Base-by-base conservation (phyloP, 2,888 invertebrate species). In the Morpho deidamia region DNA sequence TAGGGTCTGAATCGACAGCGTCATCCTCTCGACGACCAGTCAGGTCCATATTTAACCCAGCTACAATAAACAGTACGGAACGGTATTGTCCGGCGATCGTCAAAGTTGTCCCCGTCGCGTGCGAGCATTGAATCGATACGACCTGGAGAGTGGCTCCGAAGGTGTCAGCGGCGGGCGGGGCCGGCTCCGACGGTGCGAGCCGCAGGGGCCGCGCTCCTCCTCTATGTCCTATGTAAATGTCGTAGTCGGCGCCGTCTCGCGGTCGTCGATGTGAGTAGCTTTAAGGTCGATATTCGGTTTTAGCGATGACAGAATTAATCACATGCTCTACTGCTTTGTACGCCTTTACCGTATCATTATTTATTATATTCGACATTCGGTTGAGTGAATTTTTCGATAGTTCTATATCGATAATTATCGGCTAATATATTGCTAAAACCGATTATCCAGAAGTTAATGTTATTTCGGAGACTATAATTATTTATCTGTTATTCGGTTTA, bases 171-270 rank as follows among this genome's bases (percentile, higher is more conserved):
- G 32, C 44, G 51, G 47, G 38, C n/a, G n/a, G n/a, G 10, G 9
- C 11, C 14, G 46, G 37, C 33, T 14, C 8, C 34, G 7, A 12
- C 41, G 11, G 41, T 48, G 14, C 41, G 11, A 14, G 38, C 11
- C 38, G 32, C 44, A 47, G 47, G 38, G 42, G 48, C 12, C 54
- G 38, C 12, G 62, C 58, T 64, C 62, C 62, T 51, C 61, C 65
- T 53, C 56, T 60, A 60, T 67, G 67, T 72, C 71, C 69, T 68
- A 67, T 78, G 78, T 78, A 74, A 70, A 75, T 77, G 74, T 76
- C 62, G 68, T 74, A 73, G 72, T 57, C 72, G 68, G 68, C 53
- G 58, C 61, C 68, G 61, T 56, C 54, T 48, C 11, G 51, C 51
- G 48, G 43, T 51, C 51, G 33, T 39, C 12, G n/a, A 33, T 32